Evolutionary conservation across 2,888 invertebrate species (phyloP).

Genomic region (Zelleria hepariella): DNA sequence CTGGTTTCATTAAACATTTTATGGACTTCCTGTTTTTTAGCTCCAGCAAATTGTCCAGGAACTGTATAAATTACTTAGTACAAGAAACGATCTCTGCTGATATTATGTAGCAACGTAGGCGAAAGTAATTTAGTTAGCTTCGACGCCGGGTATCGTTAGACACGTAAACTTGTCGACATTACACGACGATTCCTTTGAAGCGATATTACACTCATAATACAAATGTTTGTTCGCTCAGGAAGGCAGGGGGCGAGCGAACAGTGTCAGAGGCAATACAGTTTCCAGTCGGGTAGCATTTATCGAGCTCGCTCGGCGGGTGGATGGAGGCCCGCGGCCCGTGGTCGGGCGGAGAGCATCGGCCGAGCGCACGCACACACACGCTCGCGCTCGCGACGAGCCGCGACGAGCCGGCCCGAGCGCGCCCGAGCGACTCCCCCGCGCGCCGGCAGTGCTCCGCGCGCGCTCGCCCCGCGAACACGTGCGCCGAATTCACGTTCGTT

Average conservation of each 20-base stretch:
- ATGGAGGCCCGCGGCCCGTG: no score
- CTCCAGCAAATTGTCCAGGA: background rate
- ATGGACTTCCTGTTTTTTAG: background rate
- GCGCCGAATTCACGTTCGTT: background rate
- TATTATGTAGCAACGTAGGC: no score
- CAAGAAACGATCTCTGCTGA: background rate
- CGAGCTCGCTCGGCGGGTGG: background rate
- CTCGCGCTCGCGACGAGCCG: background rate
- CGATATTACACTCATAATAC: no score
- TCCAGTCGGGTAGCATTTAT: no score
- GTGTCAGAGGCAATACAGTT: no score
- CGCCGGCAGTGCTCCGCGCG: constrained; percentile 4
- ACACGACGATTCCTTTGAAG: no score
- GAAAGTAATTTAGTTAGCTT: no score
- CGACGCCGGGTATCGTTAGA: no score
- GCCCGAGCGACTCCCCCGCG: background rate
- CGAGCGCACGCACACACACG: background rate
- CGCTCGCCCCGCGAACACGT: constrained; percentile 1
- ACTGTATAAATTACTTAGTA: background rate
- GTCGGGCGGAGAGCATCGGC: background rate
- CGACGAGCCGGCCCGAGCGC: constrained; percentile 5
- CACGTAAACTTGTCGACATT: no score
- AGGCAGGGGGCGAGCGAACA: no score
- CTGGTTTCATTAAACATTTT: background rate
- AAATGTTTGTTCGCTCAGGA: no score